phyloP scores from a whole-genome alignment of 2,797 vertebrate species.

The Gymnocypris eckloni region DNA sequence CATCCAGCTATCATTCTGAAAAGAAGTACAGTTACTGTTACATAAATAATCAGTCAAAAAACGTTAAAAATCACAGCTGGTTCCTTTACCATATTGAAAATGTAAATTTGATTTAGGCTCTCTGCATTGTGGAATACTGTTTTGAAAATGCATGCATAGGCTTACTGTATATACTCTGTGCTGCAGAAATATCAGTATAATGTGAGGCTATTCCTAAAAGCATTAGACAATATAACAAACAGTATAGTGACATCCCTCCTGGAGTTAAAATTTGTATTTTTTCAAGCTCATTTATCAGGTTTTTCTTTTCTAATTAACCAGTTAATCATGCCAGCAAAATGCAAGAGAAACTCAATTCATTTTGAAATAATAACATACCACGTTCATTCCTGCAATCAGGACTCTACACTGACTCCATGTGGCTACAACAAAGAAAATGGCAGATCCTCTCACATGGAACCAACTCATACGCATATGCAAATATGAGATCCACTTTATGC shows the following conservation, averaged over 20 bases:
- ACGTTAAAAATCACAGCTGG: not conserved
- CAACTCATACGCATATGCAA: not conserved
- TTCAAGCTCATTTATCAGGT: not conserved
- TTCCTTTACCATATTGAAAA: not conserved
- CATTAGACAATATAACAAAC: not conserved
- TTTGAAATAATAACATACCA: slow-evolving; percentile 26
- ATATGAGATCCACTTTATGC: not conserved
- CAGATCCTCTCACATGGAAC: not conserved
- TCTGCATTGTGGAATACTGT: not conserved
- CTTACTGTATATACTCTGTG: not conserved
- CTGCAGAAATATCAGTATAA: not conserved
- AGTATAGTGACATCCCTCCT: not conserved
- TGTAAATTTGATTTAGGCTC: not conserved
- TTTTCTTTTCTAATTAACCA: slow-evolving; percentile 25
- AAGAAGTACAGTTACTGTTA: not conserved
- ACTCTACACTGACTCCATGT: slow-evolving; percentile 63
- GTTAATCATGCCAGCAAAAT: slow-evolving; percentile 36
- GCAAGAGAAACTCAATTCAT: slow-evolving; percentile 22
- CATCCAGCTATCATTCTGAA: not conserved
- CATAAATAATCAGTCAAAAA: not conserved
- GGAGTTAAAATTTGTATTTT: not conserved
- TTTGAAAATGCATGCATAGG: not conserved
- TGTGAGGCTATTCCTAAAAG: not conserved
- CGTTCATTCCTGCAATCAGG: not conserved
- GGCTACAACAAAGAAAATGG: slow-evolving; percentile 35